Evolutionary conservation across 1,140 invertebrate species (phyloP).

Genomic region (Phocides pigmalion): DNA sequence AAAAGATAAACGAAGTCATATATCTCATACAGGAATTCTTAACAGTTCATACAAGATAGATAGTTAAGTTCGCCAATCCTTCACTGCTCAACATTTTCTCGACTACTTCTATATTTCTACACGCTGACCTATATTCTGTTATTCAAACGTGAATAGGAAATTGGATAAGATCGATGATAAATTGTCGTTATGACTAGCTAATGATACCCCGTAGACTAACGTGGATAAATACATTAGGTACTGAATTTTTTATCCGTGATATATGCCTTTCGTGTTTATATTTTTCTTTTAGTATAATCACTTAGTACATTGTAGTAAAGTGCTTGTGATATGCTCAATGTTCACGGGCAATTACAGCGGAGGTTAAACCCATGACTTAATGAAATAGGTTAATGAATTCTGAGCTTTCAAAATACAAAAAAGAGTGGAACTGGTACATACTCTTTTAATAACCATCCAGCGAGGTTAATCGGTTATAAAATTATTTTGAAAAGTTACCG

Average conservation of each 20-base stretch:
- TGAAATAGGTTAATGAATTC: too few species aligned
- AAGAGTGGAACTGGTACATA: too few species aligned
- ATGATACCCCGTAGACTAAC: constrained; percentile 26
- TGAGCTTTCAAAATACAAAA: too few species aligned
- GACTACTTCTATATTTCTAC: constrained; percentile 21
- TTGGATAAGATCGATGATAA: constrained; percentile 40
- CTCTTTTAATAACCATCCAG: too few species aligned
- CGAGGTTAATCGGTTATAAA: too few species aligned
- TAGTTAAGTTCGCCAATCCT: constrained; percentile 13
- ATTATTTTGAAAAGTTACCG: too few species aligned
- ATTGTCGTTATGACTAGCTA: constrained; percentile 35
- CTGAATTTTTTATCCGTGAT: neutral
- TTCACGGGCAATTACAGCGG: too few species aligned
- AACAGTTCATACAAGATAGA: constrained; percentile 8
- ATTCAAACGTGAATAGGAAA: constrained; percentile 38
- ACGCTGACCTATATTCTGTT: constrained; percentile 35
- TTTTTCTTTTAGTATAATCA: neutral
- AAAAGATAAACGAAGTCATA: constrained; percentile 1
- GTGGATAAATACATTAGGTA: neutral
- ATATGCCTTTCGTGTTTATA: neutral
- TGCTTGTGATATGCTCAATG: too few species aligned
- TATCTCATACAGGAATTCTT: constrained; percentile 1
- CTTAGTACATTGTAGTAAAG: too few species aligned
- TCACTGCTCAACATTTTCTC: constrained; percentile 21
- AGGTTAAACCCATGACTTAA: too few species aligned